Percentiles rank a stretch among this genome's conserved stretches.
These are phyloP conservation scores for Syritta pipiens DNA, from an alignment of 2,888 invertebrate species.

Conservation along the genomic window DNA sequence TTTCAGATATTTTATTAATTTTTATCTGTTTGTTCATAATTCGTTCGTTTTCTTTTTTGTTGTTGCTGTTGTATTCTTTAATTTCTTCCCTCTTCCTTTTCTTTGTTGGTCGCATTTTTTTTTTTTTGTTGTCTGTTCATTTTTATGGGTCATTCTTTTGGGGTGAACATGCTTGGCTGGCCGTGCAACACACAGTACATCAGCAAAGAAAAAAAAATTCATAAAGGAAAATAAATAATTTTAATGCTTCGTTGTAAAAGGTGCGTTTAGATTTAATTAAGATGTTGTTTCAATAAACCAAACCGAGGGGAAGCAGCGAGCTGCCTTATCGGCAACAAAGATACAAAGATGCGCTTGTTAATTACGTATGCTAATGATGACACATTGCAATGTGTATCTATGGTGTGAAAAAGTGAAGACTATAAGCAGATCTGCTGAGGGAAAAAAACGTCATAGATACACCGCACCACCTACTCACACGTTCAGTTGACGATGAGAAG, in stretches of 20 bases:
- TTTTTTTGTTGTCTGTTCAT: slow-evolving; percentile 25
- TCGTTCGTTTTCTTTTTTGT: slow-evolving; percentile 20
- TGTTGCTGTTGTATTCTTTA: slow-evolving; percentile 5
- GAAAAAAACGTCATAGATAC: slow-evolving; percentile 53
- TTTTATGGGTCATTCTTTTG: slow-evolving; percentile 67
- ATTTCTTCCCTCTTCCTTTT: slow-evolving; percentile 27
- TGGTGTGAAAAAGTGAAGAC: slow-evolving; percentile 52
- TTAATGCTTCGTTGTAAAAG: slow-evolving; percentile 68
- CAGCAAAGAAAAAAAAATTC: slow-evolving; percentile 12
- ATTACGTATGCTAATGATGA: slow-evolving; percentile 68
- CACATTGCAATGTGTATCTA: slow-evolving; percentile 50
- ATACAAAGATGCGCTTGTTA: slow-evolving; percentile 50
- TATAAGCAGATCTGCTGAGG: slow-evolving; percentile 56
- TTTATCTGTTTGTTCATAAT: slow-evolving; percentile 62
- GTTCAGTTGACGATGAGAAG: slow-evolving; percentile 30
- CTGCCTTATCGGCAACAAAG: slow-evolving; percentile 47
- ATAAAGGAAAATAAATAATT: slow-evolving; percentile 59
- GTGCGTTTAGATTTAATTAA: slow-evolving; percentile 70
- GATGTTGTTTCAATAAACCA: slow-evolving; percentile 47
- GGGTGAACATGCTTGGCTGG: slow-evolving; percentile 66
- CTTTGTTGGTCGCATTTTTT: slow-evolving; percentile 32
- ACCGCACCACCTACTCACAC: neutral
- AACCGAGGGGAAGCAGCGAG: neutral
- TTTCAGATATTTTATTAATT: slow-evolving; percentile 65
- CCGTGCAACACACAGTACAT: slow-evolving; percentile 21